phyloP scores from a whole-genome alignment of 2,113 vertebrate genomes.

The Sarotherodon lohbergeri region DNA sequence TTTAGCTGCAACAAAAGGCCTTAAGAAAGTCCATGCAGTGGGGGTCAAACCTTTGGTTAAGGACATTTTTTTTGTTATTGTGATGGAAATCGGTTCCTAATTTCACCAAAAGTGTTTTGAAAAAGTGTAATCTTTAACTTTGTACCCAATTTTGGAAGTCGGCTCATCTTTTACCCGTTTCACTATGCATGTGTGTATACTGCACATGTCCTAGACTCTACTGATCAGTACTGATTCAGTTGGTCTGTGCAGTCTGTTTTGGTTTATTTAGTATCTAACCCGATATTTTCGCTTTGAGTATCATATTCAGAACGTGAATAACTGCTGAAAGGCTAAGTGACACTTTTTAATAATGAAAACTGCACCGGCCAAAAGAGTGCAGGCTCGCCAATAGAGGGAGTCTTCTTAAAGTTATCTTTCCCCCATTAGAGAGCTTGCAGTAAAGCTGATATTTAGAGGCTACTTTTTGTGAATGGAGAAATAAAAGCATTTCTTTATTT shows the following conservation, averaged over 20 bases:
- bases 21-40: not conserved
- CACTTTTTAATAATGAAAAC: not conserved
- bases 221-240: not conserved
- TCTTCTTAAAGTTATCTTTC: not conserved
- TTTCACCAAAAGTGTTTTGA: not conserved
- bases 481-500: not conserved
- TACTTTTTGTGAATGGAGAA: not conserved
- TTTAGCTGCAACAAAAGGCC: not conserved
- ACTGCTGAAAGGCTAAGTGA: not conserved
- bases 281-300: not conserved
- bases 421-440: not conserved
- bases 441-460: not conserved
- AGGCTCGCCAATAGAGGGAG: not conserved
- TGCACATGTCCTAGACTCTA: not conserved
- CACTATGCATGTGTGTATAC: not conserved
- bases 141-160: not conserved
- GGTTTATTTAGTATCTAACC: not conserved
- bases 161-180: fast-evolving
- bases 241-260: not conserved
- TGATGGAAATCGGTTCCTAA: not conserved
- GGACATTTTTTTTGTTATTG: not conserved
- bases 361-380: not conserved
- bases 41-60: not conserved
- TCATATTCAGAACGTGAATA: not conserved
- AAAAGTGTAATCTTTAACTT: not conserved